Base-by-base conservation (phyloP, 2,888 invertebrate genomes). In the Beris chalybata region DNA sequence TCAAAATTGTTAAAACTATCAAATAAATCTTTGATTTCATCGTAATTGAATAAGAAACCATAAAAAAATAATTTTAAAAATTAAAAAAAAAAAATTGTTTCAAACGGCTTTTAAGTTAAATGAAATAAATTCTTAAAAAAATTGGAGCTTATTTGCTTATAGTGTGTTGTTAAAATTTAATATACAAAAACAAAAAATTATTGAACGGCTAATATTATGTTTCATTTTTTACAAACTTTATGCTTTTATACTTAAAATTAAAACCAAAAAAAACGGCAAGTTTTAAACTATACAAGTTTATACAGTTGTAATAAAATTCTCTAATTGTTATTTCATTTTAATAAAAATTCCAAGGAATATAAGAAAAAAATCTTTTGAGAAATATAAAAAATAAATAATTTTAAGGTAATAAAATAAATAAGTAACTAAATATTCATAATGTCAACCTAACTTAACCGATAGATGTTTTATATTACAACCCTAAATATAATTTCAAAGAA, bases 381-480 rank as follows among this genome's bases (percentile, higher is more conserved):
- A 38, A 56, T 38, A 38, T 38, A 3, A 38, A 43, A 58, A 58
- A 45, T 29, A 45, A 47, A 30, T 52, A 52, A 13, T 7, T 52
- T 52, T 38, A 56, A n/a, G n/a, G 7, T 38, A 43, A 61, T 52
- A 59, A 59, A 13, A 56, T 56, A 38, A 15, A 32, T n/a, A 45
- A 54, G n/a, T 44, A 64, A 64, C 15, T 30, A 58, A 44, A 54
- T 22, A 15, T 44, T 45, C 53, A 12, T 54, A 64, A 44, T 13
- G 32, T 53, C 54, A 32, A 38, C 54, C 22, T 64, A 64, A 50
- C 43, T 43, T 64, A 64, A 64, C 54, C 54, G 15, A 64, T 64
- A 45, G 52, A 64, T 64, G 64, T 64, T 64, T 64, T 64, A 54
- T 64, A 64, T 64, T 44, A 64, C 50, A 61, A 61, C 43, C 43